Conservation (phyloP, 2,797 vertebrate species). For the Chaetodon trifasciatus region DNA sequence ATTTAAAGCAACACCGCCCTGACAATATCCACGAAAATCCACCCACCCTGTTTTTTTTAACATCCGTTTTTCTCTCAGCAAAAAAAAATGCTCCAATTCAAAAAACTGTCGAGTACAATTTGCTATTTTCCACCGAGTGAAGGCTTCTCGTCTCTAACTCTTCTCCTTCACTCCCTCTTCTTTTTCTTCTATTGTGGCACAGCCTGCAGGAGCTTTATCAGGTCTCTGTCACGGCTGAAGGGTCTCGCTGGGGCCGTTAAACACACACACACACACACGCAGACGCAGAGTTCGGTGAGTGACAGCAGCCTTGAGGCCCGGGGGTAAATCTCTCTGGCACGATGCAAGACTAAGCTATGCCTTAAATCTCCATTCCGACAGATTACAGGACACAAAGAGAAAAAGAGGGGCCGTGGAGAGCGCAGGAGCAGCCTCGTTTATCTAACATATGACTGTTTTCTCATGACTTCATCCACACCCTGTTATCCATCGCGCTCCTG, state of each 20-base stretch:
- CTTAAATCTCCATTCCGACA: conserved; percentile 74
- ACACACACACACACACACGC: conserved; percentile 15
- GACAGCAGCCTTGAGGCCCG: conserved; percentile 58
- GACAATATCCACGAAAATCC: conserved; percentile 29
- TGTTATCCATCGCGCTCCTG: conserved; percentile 27
- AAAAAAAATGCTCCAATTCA: conserved; percentile 3
- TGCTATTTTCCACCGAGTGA: conserved; percentile 38
- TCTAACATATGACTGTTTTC: conserved; percentile 60
- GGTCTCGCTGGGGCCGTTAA: conserved; percentile 62
- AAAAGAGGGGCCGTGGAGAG: conserved; percentile 33
- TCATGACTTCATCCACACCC: conserved; percentile 61
- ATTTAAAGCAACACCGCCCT: conserved; percentile 47
- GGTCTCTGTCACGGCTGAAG: conserved; percentile 77
- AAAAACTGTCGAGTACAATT: conserved; percentile 28
- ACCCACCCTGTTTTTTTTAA: not conserved
- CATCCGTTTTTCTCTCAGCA: not conserved
- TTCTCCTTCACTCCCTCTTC: conserved; percentile 13
- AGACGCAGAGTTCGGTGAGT: conserved; percentile 44
- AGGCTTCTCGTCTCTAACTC: conserved; percentile 28
- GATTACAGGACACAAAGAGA: conserved; percentile 70
- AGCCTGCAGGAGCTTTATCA: conserved; percentile 70
- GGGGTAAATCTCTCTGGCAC: conserved; percentile 70
- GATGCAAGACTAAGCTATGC: conserved; percentile 70
- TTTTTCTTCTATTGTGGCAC: conserved; percentile 44
- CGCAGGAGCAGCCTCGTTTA: conserved; percentile 49